Evolutionary conservation across 2,888 invertebrate species (phyloP).

Genomic region (Gastrophysa polygoni): DNA sequence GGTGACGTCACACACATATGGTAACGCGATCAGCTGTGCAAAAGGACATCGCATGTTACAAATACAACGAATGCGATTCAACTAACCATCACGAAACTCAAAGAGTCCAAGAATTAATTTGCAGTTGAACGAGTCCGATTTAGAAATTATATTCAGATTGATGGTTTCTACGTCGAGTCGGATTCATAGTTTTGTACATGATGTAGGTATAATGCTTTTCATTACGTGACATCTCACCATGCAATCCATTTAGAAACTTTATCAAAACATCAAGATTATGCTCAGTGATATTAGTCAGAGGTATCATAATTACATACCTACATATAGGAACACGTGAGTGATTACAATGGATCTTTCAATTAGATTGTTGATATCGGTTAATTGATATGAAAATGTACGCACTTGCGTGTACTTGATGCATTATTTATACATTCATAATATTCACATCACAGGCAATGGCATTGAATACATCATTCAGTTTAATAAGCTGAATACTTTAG

Average conservation of each 20-base stretch:
- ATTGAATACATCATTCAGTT: no score
- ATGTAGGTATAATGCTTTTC: background rate
- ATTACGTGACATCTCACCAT: background rate
- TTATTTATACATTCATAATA: background rate
- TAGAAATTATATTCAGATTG: background rate
- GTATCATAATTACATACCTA: background rate
- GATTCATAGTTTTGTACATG: no score
- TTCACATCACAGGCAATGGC: background rate
- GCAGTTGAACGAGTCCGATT: background rate
- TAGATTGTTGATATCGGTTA: background rate
- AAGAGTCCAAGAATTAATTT: background rate
- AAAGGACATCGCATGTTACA: background rate
- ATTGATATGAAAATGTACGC: background rate
- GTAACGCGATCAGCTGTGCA: slow-evolving; percentile 43
- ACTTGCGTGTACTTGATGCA: background rate
- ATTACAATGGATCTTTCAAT: background rate
- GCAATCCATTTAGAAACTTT: background rate
- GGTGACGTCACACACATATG: slow-evolving; percentile 46
- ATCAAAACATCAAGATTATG: background rate
- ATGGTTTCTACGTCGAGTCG: background rate
- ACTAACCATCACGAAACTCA: no score
- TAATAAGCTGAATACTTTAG: no score
- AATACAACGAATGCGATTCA: background rate
- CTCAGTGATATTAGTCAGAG: background rate
- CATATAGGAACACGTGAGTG: no score